Evolutionary conservation across 2,888 invertebrate species (phyloP), one percentile per base, ranked within the genome.

Genomic region (Hypomecis punctinalis): DNA sequence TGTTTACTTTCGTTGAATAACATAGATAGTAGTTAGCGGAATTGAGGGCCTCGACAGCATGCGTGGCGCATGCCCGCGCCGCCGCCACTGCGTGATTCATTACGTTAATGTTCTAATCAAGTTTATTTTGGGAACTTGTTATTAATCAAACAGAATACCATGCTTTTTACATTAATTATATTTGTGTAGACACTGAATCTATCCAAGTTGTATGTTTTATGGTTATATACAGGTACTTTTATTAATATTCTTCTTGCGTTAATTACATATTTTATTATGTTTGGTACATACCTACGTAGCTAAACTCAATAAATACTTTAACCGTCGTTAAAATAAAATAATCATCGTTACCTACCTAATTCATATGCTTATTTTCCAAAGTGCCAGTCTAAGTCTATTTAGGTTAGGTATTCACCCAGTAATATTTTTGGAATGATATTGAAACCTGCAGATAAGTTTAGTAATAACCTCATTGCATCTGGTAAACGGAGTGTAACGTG

Each of bases 1-100:
- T 89, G 88, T 89, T 92, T 90, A 91, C 91, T 92, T 92, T 91
- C 91, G 84, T 86, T 91, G 90, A 91, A 88, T 89, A 82, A 78
- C 77, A 85, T 84, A 80, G 76, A 75, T 78, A 75, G 80, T 80
- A 79, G 77, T 83, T 84, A 86, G 80, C 81, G 83, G 84, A 89
- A 85, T 85, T 74, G 81, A 82, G 80, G 80, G 75, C 74, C 76
- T 56, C 72, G 72, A 68, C 72, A 79, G 78, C 80, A 79, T 81
- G 80, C 80, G 74, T 76, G 75, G 74, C 74, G 74, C 71, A 49
- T 48, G 61, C 57, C 56, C 66, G 46, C 71, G 63, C 71, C 40
- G 52, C 40, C 40, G 33, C 13, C 51, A 72, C 73, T 76, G 71
- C 76, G 77, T 86, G 84, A 85, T 82, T 86, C 81, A 88, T 79